phyloP scores from a whole-genome alignment of 2,888 invertebrate species.

The Nipponacmea schrenckii region DNA sequence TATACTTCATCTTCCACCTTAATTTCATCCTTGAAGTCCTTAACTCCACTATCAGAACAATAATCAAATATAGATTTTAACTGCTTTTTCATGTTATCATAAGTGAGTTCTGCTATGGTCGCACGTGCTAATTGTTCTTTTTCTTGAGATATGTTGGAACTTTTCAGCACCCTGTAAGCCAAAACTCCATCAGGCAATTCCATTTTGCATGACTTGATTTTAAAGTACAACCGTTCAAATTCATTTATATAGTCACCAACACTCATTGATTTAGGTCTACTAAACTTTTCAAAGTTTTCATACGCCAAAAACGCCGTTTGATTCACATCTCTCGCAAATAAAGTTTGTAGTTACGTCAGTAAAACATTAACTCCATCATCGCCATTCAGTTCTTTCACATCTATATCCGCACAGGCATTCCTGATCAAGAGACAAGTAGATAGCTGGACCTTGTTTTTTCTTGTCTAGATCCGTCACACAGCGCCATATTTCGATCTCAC shows the following conservation, averaged over 20 bases:
- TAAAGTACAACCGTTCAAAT: background rate
- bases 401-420: background rate
- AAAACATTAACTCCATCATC: background rate
- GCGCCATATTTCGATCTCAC: slow-evolving; percentile 1
- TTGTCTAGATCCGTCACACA: background rate
- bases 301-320: background rate
- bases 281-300: background rate
- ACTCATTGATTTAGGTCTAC: slow-evolving; percentile 5
- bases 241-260: slow-evolving; percentile 3
- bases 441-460: background rate
- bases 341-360: background rate
- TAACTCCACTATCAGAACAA: background rate
- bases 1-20: too few relatives aligned
- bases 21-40: background rate
- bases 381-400: slow-evolving; percentile 2
- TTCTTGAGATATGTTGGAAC: background rate
- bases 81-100: background rate
- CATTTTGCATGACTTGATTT: background rate
- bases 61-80: background rate
- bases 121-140: background rate
- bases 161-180: background rate
- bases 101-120: background rate
- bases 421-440: background rate
- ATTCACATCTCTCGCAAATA: slow-evolving; percentile 1
- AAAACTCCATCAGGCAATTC: background rate